phyloP scores from a whole-genome alignment of 2,113 vertebrate genomes.

The Menidia beryllina region DNA sequence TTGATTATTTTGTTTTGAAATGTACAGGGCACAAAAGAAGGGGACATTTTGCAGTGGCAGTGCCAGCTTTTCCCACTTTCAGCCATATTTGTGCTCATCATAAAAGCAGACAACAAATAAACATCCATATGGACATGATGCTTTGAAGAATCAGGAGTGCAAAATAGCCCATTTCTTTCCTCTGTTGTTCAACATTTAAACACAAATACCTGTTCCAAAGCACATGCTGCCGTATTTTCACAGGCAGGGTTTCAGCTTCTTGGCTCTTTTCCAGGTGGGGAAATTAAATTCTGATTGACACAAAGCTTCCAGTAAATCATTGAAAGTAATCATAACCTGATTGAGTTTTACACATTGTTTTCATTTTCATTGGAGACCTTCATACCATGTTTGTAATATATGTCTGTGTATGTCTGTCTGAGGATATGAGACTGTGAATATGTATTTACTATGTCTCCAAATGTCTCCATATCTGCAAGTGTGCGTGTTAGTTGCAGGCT shows the following conservation, averaged over 20 bases:
- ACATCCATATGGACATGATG: constrained; percentile 24
- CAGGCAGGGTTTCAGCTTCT: constrained; percentile 13
- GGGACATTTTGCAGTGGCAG: constrained; percentile 29
- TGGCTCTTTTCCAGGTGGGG: neutral
- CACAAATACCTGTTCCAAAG: constrained; percentile 29
- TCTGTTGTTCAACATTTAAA: constrained; percentile 27
- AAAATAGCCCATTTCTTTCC: constrained; percentile 3
- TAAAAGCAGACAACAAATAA: constrained; percentile 45
- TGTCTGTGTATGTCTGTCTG: constrained; percentile 40
- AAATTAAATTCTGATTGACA: constrained; percentile 28
- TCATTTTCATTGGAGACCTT: constrained; percentile 13
- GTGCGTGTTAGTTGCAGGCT: constrained; percentile 83
- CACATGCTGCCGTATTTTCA: constrained; percentile 14
- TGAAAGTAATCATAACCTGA: constrained; percentile 20
- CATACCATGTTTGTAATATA: constrained; percentile 28
- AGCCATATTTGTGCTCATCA: constrained; percentile 14
- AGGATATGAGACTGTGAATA: constrained; percentile 25
- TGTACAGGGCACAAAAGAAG: constrained; percentile 38
- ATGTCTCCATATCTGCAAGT: constrained; percentile 61
- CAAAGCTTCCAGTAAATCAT: constrained; percentile 11
- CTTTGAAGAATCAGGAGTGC: constrained; percentile 35
- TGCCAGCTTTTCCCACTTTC: constrained; percentile 13
- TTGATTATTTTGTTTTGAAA: constrained; percentile 68
- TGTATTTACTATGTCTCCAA: constrained; percentile 48
- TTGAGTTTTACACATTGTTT: constrained; percentile 15